A percentile compares a stretch with the other conserved stretches of the same genome.
Conservation (phyloP, 2,113 vertebrate species). For the Neofelis nebulosa region DNA sequence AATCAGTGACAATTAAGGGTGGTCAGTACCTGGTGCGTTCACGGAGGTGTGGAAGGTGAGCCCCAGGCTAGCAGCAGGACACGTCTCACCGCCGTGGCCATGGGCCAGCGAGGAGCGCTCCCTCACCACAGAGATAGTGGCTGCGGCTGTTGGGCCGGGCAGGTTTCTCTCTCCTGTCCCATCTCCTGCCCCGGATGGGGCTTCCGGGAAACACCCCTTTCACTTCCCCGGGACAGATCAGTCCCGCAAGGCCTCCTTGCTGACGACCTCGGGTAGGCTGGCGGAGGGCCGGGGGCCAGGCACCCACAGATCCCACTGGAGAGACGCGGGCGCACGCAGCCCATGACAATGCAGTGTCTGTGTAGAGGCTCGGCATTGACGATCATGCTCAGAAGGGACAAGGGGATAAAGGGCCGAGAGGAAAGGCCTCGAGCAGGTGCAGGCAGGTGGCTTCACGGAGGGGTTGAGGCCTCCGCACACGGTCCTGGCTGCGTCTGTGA, state of each 20-base stretch:
- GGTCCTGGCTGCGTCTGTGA: rapidly evolving
- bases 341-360: rapidly evolving
- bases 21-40: rapidly evolving
- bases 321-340: rapidly evolving
- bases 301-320: rapidly evolving
- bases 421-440: rapidly evolving
- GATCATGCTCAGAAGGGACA: rapidly evolving
- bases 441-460: neutral
- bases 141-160: rapidly evolving
- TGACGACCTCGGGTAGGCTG: rapidly evolving
- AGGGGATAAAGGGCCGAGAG: neutral
- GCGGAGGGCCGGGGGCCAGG: rapidly evolving
- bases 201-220: neutral
- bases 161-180: neutral
- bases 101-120: rapidly evolving
- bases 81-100: rapidly evolving
- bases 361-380: rapidly evolving
- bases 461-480: too few relatives aligned
- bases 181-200: neutral
- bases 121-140: rapidly evolving
- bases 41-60: neutral
- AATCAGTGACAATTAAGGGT: rapidly evolving
- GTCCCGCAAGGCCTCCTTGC: too few relatives aligned
- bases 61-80: rapidly evolving
- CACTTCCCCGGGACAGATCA: neutral